A percentile compares a stretch with the other conserved stretches of the same genome.
phyloP scores from a whole-genome alignment of 2,797 vertebrate genomes.

The Xerus rutilus region DNA sequence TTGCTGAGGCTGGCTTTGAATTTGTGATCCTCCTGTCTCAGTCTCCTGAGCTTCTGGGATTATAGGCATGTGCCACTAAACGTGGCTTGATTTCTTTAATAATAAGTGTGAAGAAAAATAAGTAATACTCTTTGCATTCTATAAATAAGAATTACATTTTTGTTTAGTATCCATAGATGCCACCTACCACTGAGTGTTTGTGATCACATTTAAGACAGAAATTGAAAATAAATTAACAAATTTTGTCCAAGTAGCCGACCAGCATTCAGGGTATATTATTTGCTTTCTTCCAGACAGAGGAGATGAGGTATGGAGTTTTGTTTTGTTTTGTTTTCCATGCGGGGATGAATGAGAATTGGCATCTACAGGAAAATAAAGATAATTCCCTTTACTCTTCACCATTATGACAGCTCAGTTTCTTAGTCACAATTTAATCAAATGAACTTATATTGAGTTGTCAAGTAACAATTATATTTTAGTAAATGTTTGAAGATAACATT shows the following conservation, averaged over 20 bases:
- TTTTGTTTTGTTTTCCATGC: not conserved
- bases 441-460: not conserved
- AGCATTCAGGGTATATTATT: not conserved
- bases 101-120: not conserved
- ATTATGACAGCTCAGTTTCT: not conserved
- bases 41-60: too few species aligned
- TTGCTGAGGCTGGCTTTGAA: too few species aligned
- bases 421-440: slow-evolving; percentile 7
- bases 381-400: not conserved
- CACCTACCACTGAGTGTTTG: not conserved
- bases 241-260: not conserved
- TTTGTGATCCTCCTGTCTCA: too few species aligned
- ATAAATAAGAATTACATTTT: not conserved
- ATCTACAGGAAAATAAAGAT: not conserved
- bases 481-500: not conserved
- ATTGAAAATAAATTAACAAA: not conserved
- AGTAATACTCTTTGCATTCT: not conserved
- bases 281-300: not conserved
- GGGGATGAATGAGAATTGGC: not conserved
- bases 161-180: not conserved
- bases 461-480: slow-evolving; percentile 35
- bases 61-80: too few species aligned
- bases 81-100: not conserved
- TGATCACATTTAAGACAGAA: not conserved
- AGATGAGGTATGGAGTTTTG: not conserved